Base-by-base conservation (phyloP, 2,888 invertebrate genomes). In the Dascillus cervinus region DNA sequence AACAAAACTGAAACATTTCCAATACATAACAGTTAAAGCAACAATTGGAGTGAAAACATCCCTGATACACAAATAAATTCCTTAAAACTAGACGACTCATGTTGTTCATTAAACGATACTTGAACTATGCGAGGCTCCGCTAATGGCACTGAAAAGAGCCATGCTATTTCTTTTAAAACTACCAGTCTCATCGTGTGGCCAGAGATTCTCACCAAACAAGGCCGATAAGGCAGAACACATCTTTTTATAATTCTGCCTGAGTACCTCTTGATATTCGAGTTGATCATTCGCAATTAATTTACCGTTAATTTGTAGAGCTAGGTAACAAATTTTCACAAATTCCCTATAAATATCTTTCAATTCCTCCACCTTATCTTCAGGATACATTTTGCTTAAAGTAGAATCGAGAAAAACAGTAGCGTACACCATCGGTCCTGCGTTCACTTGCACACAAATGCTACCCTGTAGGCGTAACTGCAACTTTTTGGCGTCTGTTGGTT, bases 401-500 rank as follows among this genome's bases (percentile, higher is more conserved):
- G 85, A 80, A 59, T 87, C 85, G 11, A 96, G 70, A 66, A 97
- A 97, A 0, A 87, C 91, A 52, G 84, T 82, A 0, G 95, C 95
- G 64, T 96, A 97, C 3, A 94, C 94, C 43, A 95, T 67, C 0
- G 95, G 95, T 0, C 96, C 96, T 1, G 94, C 94, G 68, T 96
- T 94, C 6, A 90, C 89, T 59, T 87, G 86, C 4, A 89, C 89
- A 50, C 88, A 88, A 29, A 90, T 82, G 58, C 88, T 87, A 41
- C 89, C 89, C 65, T 88, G 85, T 32, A 86, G 62, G 60, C 88
- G 78, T 10, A 96, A 70, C 60, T 96, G 96, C 26, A 96, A 67
- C 62, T 90, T 89, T 65, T 94, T 96, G n/a, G 87, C 77, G 64
- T 96, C 96, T 1, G 88, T 83, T 11, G 79, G 75, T 34, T 81